Evolutionary conservation across 2,888 invertebrate genomes (phyloP), one percentile per base, ranked within the genome.

Genomic region (Parnassius glacialis): DNA sequence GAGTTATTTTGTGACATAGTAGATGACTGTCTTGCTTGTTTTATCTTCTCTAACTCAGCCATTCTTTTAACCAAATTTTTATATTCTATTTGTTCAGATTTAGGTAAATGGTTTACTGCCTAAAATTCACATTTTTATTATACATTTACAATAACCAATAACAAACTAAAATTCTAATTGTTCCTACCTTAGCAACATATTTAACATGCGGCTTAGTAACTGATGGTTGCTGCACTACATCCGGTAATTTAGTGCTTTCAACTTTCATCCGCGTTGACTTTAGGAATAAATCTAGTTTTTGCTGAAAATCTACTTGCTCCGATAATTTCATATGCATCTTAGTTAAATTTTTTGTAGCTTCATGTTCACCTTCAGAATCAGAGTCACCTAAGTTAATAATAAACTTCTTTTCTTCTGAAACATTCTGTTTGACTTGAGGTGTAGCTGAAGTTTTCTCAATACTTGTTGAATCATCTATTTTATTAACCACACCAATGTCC

Each of bases 361-460:
- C 92, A 72, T 90, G 85, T 76, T 92, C 92, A 51, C 82, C 90
- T 75, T 90, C 92, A 2, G 91, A 91, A 79, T 92, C 92, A 2
- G 92, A 90, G 59, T 85, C 90, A 11, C 83, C 84, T 20, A 92
- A 75, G 62, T 84, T 79, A 57, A 92, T 92, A 20, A 92, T 88
- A 70, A 92, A 87, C 65, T 83, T 84, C 64, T 88, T 90, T 69
- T 83, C 81, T 70, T 84, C 83, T 60, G 81, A 76, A 52, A 72
- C 61, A 65, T 65, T 74, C 61, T 67, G 54, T 68, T 67, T 42
- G 54, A 62, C 63, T 70, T 73, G 45, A 70, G 63, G 20, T 66
- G 64, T 51, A 25, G 57, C 50, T 53, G 47, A 59, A 51, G 62
- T 50, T 50, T 66, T 62, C 34, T 58, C 57, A 45, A 45, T 61